Evolutionary conservation across 2,888 invertebrate species (phyloP).

Genomic region (Patella pellucida): DNA sequence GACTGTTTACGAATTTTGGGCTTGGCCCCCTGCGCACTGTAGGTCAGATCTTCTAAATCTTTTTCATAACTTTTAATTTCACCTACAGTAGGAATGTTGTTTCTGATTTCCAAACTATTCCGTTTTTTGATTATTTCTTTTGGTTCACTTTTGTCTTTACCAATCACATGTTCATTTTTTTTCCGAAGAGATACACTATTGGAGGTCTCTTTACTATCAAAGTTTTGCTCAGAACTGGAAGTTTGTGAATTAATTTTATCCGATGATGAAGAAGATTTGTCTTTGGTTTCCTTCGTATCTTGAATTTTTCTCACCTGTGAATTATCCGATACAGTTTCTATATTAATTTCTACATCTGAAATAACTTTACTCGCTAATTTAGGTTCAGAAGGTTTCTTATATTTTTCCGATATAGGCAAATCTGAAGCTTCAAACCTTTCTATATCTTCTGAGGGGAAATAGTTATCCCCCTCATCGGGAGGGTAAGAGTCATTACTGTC

Average conservation of each 20-base stretch:
- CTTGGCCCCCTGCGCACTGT: constrained; percentile 57
- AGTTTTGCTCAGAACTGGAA: neutral
- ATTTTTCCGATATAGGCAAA: constrained; percentile 40
- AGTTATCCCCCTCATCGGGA: constrained; percentile 47
- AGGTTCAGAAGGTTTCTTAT: constrained; percentile 16
- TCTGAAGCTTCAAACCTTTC: constrained; percentile 45
- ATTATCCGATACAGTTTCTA: neutral
- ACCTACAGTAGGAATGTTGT: constrained; percentile 65
- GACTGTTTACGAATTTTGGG: constrained; percentile 67
- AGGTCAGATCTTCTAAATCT: constrained; percentile 48
- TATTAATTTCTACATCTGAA: constrained; percentile 6
- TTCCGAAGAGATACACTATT: constrained; percentile 16
- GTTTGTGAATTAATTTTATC: neutral
- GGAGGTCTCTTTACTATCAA: constrained; percentile 8
- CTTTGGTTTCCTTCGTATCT: neutral
- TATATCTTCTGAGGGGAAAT: constrained; percentile 49
- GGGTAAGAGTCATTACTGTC: constrained; percentile 62
- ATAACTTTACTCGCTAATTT: neutral
- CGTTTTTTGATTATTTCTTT: constrained; percentile 53
- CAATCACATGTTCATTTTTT: constrained; percentile 20
- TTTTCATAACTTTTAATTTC: constrained; percentile 65
- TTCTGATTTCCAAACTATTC: constrained; percentile 67
- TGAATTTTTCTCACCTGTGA: neutral
- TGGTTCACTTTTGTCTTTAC: constrained; percentile 20
- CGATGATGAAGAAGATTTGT: neutral